Base-by-base conservation (phyloP, 1,140 invertebrate species). In the Heliconius melpomene region DNA sequence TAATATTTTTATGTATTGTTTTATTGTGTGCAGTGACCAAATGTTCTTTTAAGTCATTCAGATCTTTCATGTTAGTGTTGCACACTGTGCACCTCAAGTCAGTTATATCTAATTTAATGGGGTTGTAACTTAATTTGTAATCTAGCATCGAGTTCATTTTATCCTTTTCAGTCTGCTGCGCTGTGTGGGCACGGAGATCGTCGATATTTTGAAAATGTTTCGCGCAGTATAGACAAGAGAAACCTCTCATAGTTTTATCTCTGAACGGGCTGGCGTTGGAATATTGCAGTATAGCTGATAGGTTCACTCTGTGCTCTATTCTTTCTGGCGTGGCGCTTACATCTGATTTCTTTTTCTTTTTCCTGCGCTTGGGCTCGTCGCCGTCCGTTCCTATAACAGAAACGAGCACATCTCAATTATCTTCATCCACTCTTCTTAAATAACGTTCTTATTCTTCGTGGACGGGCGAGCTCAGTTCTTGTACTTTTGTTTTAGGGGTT, bases 311-410 rank as follows among this genome's bases (percentile, higher is more conserved):
- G 87, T 94, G 93, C 84, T 93, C 91, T 72, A 90, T 88, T 50
- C 93, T 88, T 83, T 94, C 92, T 20, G 93, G 93, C 7, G 93
- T 94, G 8, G 93, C 93, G 87, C 91, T 93, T 74, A 86, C 86
- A 77, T 89, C 87, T 13, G 85, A 83, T 89, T 88, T 92, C 86
- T 90, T 90, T 91, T 89, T 91, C 88, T 85, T 88, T 89, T 87
- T 92, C 84, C 86, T 93, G 84, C 88, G 84, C 85, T 93, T 93
- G 83, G 89, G 84, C 83, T 83, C 83, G 81, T 81, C 90, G 79
- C 83, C 88, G 81, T 89, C 88, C 86, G 89, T 89, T 88, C 91
- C 93, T 94, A 94, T 88, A 94, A 94, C 91, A 93, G 87, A 93
- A 93, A 91, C 88, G 90, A 89, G 85, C 86, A 90, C 84, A 91